phyloP scores from a whole-genome alignment of 2,797 vertebrate species.

The Pangasius macronema region DNA sequence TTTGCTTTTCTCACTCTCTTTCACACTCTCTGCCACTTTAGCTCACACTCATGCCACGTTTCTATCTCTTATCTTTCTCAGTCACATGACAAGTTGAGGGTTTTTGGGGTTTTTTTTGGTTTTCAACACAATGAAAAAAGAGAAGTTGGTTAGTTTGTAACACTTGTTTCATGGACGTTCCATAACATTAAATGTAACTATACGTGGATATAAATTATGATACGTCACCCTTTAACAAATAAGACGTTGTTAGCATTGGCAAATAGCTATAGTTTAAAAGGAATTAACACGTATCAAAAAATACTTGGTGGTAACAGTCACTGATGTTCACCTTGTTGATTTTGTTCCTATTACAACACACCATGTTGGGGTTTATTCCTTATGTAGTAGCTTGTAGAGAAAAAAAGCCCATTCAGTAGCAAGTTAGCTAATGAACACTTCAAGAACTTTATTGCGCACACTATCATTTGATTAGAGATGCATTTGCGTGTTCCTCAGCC shows the following conservation, averaged over 20 bases:
- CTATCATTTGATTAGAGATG: slow-evolving; percentile 1
- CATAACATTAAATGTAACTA: not conserved
- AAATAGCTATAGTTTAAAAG: not conserved
- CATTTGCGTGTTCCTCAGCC: not conserved
- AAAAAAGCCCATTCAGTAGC: not conserved
- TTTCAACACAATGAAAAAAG: not conserved
- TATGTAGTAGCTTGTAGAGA: not conserved
- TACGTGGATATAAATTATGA: not conserved
- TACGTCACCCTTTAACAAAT: not conserved
- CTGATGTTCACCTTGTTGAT: not conserved
- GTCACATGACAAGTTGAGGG: not conserved
- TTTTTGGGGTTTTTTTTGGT: not conserved
- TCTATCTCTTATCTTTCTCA: not conserved
- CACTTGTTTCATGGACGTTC: not conserved
- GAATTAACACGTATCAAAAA: not conserved
- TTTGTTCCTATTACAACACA: not conserved
- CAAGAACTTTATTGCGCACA: not conserved
- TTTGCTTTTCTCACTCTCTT: not conserved
- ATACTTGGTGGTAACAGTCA: no score
- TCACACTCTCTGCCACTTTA: not conserved
- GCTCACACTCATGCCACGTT: not conserved
- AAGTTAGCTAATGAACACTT: not conserved
- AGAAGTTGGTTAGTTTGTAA: not conserved
- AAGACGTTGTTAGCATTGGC: not conserved
- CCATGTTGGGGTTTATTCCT: not conserved